Base-by-base conservation (phyloP, 1,140 invertebrate genomes). In the Lasioglossum baleicum region DNA sequence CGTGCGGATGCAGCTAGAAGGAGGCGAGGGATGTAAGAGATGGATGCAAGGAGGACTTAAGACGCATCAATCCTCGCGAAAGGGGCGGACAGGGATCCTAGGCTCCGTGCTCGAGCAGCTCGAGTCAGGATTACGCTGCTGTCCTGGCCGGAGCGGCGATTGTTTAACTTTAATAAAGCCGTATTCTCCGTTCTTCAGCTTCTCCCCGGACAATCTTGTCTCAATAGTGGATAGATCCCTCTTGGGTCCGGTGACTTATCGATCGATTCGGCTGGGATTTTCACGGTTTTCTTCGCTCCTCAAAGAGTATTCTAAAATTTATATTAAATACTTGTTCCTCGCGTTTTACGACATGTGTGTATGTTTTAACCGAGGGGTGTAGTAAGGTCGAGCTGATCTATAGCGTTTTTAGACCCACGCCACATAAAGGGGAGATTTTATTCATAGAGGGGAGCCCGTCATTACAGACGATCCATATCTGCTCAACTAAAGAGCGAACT, bases 91-190 rank as follows among this genome's bases (percentile, higher is more conserved):
- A 66, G 31, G 11, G 56, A 17, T 10, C 22, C 5, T 13, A 51
- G 68, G 40, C 31, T 83, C 69, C 81, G 81, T 84, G 83, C 75
- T 66, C 35, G 40, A 64, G 72, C 81, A 69, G 69, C 75, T 48
- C 53, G 42, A 11, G 31, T 56, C 60, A 60, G 75, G 81, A 83
- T 84, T 84, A 84, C 63, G 61, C 68, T 48, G 61, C 68, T 48
- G 66, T 69, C 22, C 44, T 72, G 65, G 31, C 35, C 42, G 72
- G 70, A 31, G n/a, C 42, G 44, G 60, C 53, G 77, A 83, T 84
- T 83, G 75, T 84, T 83, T 81, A 73, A 76, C 68, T 72, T 83
- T 77, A 71, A 81, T 72, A 82, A 81, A 72, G 73, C 68, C 65
- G 58, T 73, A 48, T 68, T 31, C 56, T 31, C 56, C 7, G 73